Evolutionary conservation across 2,797 vertebrate genomes (phyloP), one percentile per base, ranked within the genome.

Genomic region (Zalophus californianus): DNA sequence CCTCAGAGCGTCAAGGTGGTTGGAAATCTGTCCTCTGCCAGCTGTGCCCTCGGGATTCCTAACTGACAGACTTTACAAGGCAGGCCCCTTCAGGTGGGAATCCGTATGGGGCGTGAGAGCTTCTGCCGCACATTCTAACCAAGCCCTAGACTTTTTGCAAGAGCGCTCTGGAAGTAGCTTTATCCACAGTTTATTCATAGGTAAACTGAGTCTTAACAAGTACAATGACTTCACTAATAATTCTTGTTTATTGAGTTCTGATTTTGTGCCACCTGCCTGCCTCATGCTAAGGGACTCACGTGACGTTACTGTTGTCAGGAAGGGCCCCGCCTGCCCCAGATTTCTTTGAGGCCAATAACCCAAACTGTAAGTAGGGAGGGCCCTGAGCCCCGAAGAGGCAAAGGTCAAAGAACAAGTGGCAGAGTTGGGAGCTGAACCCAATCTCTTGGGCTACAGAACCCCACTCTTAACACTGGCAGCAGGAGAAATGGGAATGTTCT

Each of bases 71-170:
- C 62, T 5, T 41, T 2, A 56, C 16, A 23, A 25, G 41, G 7
- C 58, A 79, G 68, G 12, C 16, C 16, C 68, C 23, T 70, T 48
- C 15, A 16, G 0, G 7, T 7, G 1, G 0, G 32, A 86, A 25
- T 35, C 44, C 54, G 4, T 0, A 12, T 0, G 1, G 27, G 9
- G 1, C 5, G 7, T 2, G 9, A 12, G 18, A 7, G 52, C 35
- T 75, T 86, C 72, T 7, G 6, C 23, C 25, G 23, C 7, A 86
- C 3, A 10, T 52, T n/a, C 41, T 38, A 35, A 27, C n/a, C 82
- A 44, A 52, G 23, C 38, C 6, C 16, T 18, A 25, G 58, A 35
- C n/a, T 54, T 83, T 52, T 20, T 50, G 58, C 18, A 5, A 35
- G 38, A 96, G 11, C 27, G 4, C 35, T 21, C 0, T n/a, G 52